These are phyloP conservation scores for Clarias pachynema DNA, from an alignment of 2,797 vertebrate genomes.

Conservation along the genomic window DNA sequence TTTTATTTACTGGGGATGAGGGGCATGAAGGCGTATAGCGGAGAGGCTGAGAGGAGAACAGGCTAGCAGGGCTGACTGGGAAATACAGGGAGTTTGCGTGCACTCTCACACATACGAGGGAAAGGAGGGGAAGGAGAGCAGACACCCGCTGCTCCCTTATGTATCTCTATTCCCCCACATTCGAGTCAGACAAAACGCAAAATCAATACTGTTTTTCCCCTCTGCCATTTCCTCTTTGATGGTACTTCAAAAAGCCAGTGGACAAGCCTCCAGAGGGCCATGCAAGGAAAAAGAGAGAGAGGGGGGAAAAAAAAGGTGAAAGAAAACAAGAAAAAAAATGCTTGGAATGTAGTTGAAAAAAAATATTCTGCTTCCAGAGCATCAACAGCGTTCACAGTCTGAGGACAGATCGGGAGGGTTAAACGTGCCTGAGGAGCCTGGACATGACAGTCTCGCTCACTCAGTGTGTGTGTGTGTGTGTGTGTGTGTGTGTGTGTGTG, in stretches of 20 bases:
- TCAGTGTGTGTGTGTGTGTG: slow-evolving; percentile 8
- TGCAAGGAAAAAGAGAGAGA: slow-evolving; percentile 57
- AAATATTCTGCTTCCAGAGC: slow-evolving; percentile 10
- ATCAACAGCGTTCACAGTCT: not conserved
- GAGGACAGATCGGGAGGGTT: slow-evolving; percentile 5
- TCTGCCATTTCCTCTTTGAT: slow-evolving; percentile 82
- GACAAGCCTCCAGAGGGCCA: slow-evolving; percentile 75
- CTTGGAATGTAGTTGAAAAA: slow-evolving; percentile 65
- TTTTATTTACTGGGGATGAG: slow-evolving; percentile 68
- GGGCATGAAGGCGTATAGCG: slow-evolving; percentile 50
- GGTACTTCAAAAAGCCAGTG: slow-evolving; percentile 83
- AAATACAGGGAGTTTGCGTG: not conserved
- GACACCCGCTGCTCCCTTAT: slow-evolving; percentile 66
- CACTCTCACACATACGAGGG: slow-evolving; percentile 25
- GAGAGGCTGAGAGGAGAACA: slow-evolving; percentile 37
- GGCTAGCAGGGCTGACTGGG: not conserved
- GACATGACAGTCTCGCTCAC: slow-evolving; percentile 26
- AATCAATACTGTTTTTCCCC: slow-evolving; percentile 79
- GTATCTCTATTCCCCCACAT: slow-evolving; percentile 76
- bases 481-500: slow-evolving; percentile 29
- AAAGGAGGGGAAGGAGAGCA: slow-evolving; percentile 57
- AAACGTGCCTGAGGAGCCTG: slow-evolving; percentile 29
- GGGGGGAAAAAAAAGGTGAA: slow-evolving; percentile 52
- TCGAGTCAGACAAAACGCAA: slow-evolving; percentile 84
- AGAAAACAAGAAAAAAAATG: slow-evolving; percentile 62